These are phyloP conservation scores for Psittacula derbiana DNA, from an alignment of 2,797 vertebrate species.

Conservation along the genomic window DNA sequence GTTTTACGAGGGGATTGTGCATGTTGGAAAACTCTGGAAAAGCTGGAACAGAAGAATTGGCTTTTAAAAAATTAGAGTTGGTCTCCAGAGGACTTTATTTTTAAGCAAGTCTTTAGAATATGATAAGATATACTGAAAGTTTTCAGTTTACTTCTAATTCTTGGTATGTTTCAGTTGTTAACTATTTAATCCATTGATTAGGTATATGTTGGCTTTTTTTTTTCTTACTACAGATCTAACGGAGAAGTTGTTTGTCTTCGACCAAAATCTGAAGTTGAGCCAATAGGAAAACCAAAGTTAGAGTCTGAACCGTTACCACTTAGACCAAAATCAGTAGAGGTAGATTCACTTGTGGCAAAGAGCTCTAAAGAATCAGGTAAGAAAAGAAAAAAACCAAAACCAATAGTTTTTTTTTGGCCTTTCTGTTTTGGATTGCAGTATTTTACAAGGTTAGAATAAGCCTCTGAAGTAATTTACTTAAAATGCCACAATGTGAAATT, in stretches of 20 bases:
- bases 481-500: neutral
- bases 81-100: neutral
- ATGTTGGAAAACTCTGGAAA: neutral
- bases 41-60: neutral
- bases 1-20: neutral
- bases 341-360: slow-evolving; percentile 73
- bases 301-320: slow-evolving; percentile 75
- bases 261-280: slow-evolving; percentile 88
- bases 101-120: neutral
- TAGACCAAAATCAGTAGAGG: slow-evolving; percentile 86
- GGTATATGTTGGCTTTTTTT: neutral
- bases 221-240: slow-evolving; percentile 81
- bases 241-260: slow-evolving; percentile 84
- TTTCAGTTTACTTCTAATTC: neutral
- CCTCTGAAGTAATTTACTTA: neutral
- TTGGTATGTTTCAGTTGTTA: neutral
- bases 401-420: neutral
- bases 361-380: slow-evolving; percentile 79
- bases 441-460: neutral
- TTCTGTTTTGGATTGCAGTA: neutral
- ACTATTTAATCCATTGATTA: neutral
- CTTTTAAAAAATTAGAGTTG: neutral
- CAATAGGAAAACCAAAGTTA: slow-evolving; percentile 78
- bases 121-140: neutral
- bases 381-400: neutral